Base-by-base conservation (phyloP, 2,113 vertebrate genomes). In the Burhinus oedicnemus region DNA sequence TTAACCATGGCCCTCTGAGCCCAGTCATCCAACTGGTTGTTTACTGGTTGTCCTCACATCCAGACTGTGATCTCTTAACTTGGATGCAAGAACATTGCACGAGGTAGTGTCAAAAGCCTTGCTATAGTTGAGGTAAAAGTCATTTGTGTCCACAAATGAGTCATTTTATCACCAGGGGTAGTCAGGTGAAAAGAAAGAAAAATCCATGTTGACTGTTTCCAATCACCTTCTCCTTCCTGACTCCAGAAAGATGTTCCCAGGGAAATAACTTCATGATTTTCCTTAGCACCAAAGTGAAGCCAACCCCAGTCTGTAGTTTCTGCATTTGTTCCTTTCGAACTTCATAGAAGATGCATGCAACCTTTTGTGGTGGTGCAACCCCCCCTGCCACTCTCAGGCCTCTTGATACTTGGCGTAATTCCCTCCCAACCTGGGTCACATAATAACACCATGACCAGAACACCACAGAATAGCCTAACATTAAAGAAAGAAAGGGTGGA, bases 311-410 rank as follows among this genome's bases (percentile, higher is more conserved):
- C n/a, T 74, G 20, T 19, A n/a, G n/a, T 54, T 89, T 89, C n/a
- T 74, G 36, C 20, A 20, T 57, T 87, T 90, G 13, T 32, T 89
- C 6, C 17, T 70, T 61, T 47, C 44, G 20, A 91, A 74, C 4
- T 61, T 89, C 0, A 0, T 32, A 34, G 6, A 77, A 87, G 32
- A 74, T 36, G 4, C 4, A 9, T 20, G 5, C n/a, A n/a, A n/a
- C n/a, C n/a, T n/a, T n/a, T n/a, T n/a, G n/a, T n/a, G n/a, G n/a
- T n/a, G n/a, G n/a, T n/a, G n/a, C n/a, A n/a, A n/a, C n/a, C n/a
- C n/a, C n/a, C n/a, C n/a, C n/a, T n/a, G n/a, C n/a, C n/a, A n/a
- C n/a, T n/a, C n/a, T n/a, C n/a, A n/a, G n/a, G n/a, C n/a, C n/a
- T n/a, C n/a, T n/a, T n/a, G n/a, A n/a, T n/a, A n/a, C n/a, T n/a